A percentile compares a stretch with the other conserved stretches of the same genome.
phyloP scores from a whole-genome alignment of 1,140 invertebrate species.

The Eumaeus atala region DNA sequence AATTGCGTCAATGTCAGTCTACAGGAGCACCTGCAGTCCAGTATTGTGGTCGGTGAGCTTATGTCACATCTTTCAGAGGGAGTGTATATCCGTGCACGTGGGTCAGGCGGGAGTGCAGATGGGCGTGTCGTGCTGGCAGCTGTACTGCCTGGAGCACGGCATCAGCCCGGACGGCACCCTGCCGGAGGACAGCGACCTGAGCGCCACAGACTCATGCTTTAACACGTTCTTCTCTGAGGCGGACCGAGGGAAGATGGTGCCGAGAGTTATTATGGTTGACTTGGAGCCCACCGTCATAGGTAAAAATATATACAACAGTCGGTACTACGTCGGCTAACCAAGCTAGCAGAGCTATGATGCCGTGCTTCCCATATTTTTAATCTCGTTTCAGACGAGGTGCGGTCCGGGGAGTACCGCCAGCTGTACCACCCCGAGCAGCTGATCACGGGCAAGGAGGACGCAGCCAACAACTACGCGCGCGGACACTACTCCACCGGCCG shows the following conservation, averaged over 20 bases:
- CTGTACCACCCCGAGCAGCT: slow-evolving; percentile 82
- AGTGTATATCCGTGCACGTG: slow-evolving; percentile 88
- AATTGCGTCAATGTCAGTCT: not conserved
- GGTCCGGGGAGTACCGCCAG: slow-evolving; percentile 77
- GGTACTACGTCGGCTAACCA: too few relatives aligned
- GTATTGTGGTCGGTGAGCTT: not conserved
- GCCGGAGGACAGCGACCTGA: slow-evolving; percentile 49
- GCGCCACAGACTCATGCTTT: slow-evolving; percentile 66
- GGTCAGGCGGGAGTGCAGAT: slow-evolving; percentile 93
- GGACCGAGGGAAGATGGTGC: slow-evolving; percentile 82
- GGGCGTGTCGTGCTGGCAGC: slow-evolving; percentile 86
- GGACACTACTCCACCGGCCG: slow-evolving; percentile 89
- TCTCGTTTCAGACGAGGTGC: slow-evolving; percentile 79
- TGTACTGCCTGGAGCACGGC: slow-evolving; percentile 90
- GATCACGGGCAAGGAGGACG: slow-evolving; percentile 86
- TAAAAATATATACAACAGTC: too few relatives aligned
- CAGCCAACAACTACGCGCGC: slow-evolving; percentile 88
- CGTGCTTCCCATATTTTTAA: too few relatives aligned
- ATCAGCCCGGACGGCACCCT: slow-evolving; percentile 83
- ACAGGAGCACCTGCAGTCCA: not conserved
- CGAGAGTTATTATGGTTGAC: slow-evolving; percentile 86
- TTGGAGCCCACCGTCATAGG: slow-evolving; percentile 84
- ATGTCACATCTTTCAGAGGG: slow-evolving; percentile 58
- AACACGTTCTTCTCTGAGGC: slow-evolving; percentile 77
- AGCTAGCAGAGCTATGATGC: too few relatives aligned